phyloP scores from a whole-genome alignment of 2,888 invertebrate species.

The Calameuta filiformis region DNA sequence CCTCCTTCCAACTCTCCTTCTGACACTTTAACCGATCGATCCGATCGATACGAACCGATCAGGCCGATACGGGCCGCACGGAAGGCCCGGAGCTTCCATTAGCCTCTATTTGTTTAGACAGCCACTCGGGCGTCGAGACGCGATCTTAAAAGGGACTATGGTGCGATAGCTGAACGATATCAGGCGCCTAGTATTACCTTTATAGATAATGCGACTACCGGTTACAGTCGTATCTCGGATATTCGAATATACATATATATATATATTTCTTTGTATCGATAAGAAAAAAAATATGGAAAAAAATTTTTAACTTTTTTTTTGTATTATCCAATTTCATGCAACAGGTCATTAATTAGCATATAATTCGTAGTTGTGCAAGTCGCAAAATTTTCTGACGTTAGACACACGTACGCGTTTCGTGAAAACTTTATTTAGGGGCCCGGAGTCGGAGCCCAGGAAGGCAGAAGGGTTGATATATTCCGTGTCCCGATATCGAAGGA shows the following conservation, averaged over 20 bases:
- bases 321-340: background rate
- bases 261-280: constrained; percentile 35
- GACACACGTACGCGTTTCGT: background rate
- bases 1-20: constrained; percentile 2
- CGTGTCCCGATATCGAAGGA: constrained; percentile 34
- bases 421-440: background rate
- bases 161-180: constrained; percentile 5
- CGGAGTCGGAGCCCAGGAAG: background rate
- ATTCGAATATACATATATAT: background rate
- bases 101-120: constrained; percentile 51
- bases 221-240: background rate
- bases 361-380: background rate
- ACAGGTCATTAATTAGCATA: background rate
- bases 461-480: background rate
- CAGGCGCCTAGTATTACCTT: background rate
- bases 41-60: constrained; percentile 38
- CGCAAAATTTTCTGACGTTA: background rate
- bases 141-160: constrained; percentile 20
- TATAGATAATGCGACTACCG: background rate
- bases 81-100: constrained; percentile 39
- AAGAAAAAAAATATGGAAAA: constrained; percentile 11
- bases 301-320: background rate
- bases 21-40: constrained; percentile 11
- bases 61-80: constrained; percentile 23
- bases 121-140: constrained; percentile 38